A percentile compares a stretch with the other conserved stretches of the same genome.
Evolutionary conservation across 92 coral and sea anemone species (phyloP).

Genomic region (Phymanthus crucifer): DNA sequence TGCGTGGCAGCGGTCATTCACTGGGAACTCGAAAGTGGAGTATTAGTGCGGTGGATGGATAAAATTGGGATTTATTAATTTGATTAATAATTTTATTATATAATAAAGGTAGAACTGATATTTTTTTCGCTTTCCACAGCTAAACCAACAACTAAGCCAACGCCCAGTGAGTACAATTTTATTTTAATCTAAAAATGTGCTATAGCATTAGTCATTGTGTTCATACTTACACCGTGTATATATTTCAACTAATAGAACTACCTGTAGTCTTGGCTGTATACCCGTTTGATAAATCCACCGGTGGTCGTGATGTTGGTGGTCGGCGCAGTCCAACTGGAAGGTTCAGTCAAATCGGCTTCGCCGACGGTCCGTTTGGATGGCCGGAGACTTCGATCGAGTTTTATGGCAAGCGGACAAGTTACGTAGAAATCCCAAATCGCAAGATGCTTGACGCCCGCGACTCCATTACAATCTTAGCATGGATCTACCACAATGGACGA

Average conservation of each 20-base stretch:
- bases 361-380: conserved; percentile 68
- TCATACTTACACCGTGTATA: neutral
- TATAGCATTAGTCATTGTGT: neutral
- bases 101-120: no score
- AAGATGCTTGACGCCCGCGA: conserved; percentile 47
- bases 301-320: conserved; percentile 60
- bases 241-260: conserved; percentile 24
- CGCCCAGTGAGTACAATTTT: conserved; percentile 19
- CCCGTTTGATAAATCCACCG: conserved; percentile 48
- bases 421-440: conserved; percentile 67
- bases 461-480: conserved; percentile 74
- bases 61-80: no score
- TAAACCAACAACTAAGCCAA: conserved; percentile 18
- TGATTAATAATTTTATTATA: no score
- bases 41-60: no score
- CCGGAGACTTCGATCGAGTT: conserved; percentile 58
- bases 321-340: conserved; percentile 58
- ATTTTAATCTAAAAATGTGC: neutral
- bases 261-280: conserved; percentile 66
- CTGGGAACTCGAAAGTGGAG: no score
- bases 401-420: conserved; percentile 62
- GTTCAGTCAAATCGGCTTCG: conserved; percentile 42
- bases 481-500: conserved; percentile 61
- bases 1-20: no score
- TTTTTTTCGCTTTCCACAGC: conserved; percentile 17